Percentiles rank a stretch among this genome's conserved stretches.
These are phyloP conservation scores for Clarias laeviceps DNA, from an alignment of 2,797 vertebrate species.

Conservation along the genomic window DNA sequence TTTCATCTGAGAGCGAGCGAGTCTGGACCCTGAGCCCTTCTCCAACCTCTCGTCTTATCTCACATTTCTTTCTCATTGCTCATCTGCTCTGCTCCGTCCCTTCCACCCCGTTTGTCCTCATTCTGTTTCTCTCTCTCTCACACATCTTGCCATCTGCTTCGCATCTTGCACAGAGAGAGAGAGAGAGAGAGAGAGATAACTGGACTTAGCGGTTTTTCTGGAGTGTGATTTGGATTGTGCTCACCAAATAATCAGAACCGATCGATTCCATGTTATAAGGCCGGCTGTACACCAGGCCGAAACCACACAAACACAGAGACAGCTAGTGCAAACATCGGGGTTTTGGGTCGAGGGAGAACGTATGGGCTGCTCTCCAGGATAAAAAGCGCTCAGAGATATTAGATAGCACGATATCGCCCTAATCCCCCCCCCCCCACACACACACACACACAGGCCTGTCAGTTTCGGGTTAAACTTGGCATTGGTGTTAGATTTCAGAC, in stretches of 20 bases:
- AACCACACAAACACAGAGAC: conserved; percentile 33
- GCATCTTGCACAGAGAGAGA: conserved; percentile 58
- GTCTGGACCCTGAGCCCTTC: conserved; percentile 77
- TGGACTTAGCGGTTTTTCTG: conserved; percentile 37
- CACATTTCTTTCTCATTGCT: conserved; percentile 34
- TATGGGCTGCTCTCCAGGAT: conserved; percentile 70
- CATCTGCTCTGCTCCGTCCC: conserved; percentile 28
- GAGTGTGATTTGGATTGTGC: conserved; percentile 34
- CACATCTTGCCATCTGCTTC: conserved; percentile 69
- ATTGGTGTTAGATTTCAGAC: not conserved
- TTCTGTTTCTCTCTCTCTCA: conserved; percentile 49
- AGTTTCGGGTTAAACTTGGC: conserved; percentile 75
- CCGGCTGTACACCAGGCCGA: not conserved
- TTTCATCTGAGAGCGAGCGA: conserved; percentile 86
- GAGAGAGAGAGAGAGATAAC: conserved; percentile 20
- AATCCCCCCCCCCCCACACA: conserved; percentile 33
- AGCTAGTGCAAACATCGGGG: conserved; percentile 35
- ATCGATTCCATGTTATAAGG: conserved; percentile 35
- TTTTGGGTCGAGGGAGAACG: conserved; percentile 35
- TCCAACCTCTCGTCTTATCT: conserved; percentile 63
- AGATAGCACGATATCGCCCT: conserved; percentile 59
- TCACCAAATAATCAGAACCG: conserved; percentile 20
- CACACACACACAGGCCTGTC: conserved; percentile 66
- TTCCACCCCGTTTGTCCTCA: conserved; percentile 7
- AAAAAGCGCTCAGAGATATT: conserved; percentile 73